phyloP scores from a whole-genome alignment of 2,888 invertebrate species.

The Pseudoips prasinana region DNA sequence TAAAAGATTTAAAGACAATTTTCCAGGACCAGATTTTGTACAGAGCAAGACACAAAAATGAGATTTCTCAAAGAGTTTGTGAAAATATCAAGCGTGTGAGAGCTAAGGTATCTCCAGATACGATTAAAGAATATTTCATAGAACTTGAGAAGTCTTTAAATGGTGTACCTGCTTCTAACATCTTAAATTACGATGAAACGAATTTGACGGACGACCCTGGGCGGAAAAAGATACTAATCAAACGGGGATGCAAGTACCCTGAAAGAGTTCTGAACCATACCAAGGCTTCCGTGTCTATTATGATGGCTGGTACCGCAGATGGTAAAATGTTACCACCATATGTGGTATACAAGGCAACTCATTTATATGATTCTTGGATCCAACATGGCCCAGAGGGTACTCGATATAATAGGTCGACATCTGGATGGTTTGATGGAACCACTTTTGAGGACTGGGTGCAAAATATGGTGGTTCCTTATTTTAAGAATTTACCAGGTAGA shows the following conservation, averaged over 20 bases:
- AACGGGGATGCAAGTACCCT: conserved; percentile 9
- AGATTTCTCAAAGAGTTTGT: conserved; percentile 23
- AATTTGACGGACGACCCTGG: conserved; percentile 10
- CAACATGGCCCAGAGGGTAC: conserved; percentile 15
- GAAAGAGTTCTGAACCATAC: conserved; percentile 14
- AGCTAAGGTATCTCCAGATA: background rate
- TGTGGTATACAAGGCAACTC: conserved; percentile 28
- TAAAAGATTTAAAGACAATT: conserved; percentile 28
- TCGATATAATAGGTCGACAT: conserved; percentile 45
- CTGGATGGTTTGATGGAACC: conserved; percentile 2
- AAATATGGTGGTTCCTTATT: conserved; percentile 12
- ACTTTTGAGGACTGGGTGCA: conserved; percentile 43
- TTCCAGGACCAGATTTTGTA: conserved; percentile 28
- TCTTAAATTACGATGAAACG: conserved; percentile 24
- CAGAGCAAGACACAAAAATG: conserved; percentile 19
- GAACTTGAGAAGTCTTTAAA: background rate
- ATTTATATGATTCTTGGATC: conserved; percentile 14
- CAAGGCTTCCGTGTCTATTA: conserved; percentile 17
- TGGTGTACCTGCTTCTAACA: conserved; percentile 34
- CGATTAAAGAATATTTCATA: conserved; percentile 11
- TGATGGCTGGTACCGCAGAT: conserved; percentile 23
- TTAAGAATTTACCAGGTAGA: conserved; percentile 2
- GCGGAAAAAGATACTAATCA: conserved; percentile 5
- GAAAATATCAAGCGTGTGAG: conserved; percentile 24
- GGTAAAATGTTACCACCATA: conserved; percentile 24